phyloP scores from a whole-genome alignment of 2,888 invertebrate genomes.

The Caenorhabditis wallacei region DNA sequence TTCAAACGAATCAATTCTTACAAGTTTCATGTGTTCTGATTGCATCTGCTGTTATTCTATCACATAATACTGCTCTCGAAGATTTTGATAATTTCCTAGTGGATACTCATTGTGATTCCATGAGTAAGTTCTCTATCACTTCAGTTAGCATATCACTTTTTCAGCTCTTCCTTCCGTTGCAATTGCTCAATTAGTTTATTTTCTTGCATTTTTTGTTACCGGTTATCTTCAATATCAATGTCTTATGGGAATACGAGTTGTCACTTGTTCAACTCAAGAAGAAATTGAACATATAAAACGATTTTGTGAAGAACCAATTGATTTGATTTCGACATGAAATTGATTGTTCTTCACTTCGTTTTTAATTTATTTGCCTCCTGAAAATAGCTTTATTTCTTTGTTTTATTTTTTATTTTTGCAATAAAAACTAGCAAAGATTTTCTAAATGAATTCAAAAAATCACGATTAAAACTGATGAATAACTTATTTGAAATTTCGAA shows the following conservation, averaged over 20 bases:
- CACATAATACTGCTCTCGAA: slow-evolving; percentile 49
- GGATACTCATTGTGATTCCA: slow-evolving; percentile 51
- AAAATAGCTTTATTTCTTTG: slow-evolving; percentile 3
- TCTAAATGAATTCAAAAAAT: too few species aligned
- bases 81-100: slow-evolving; percentile 51
- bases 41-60: slow-evolving; percentile 39
- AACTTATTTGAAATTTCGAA: too few species aligned
- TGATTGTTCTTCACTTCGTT: background rate
- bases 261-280: slow-evolving; percentile 44
- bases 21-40: slow-evolving; percentile 51
- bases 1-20: slow-evolving; percentile 34
- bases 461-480: too few species aligned
- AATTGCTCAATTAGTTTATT: slow-evolving; percentile 42
- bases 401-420: background rate
- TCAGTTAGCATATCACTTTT: background rate
- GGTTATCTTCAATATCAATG: slow-evolving; percentile 51
- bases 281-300: slow-evolving; percentile 50
- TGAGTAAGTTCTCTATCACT: slow-evolving; percentile 28
- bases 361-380: background rate
- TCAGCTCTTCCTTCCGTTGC: slow-evolving; percentile 45
- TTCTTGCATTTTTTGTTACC: slow-evolving; percentile 44
- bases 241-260: slow-evolving; percentile 34
- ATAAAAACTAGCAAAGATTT: background rate
- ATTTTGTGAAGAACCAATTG: slow-evolving; percentile 45
- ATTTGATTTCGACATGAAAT: slow-evolving; percentile 22